Conservation (phyloP, 2,888 invertebrate genomes). For the Eupeodes luniger region DNA sequence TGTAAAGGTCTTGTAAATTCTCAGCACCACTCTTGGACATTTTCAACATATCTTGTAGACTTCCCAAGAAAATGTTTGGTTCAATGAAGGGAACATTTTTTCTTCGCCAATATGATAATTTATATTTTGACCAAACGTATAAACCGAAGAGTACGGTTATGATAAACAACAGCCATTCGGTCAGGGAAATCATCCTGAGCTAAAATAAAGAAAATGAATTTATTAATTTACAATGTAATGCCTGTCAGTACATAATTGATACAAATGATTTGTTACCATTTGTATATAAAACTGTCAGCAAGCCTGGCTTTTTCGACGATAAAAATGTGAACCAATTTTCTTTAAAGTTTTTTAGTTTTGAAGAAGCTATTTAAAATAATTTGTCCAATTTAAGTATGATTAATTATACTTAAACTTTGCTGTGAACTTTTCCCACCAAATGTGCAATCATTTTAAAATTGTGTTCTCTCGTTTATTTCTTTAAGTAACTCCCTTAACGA, state of each 20-base stretch:
- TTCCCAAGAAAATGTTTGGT: constrained; percentile 10
- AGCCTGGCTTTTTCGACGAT: too few species aligned
- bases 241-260: too few species aligned
- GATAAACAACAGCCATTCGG: not conserved
- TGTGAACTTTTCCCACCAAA: too few species aligned
- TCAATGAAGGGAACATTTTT: constrained; percentile 29
- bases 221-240: not conserved
- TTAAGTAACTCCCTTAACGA: too few species aligned
- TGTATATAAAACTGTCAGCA: too few species aligned
- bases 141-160: not conserved
- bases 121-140: constrained; percentile 22
- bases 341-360: too few species aligned
- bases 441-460: too few species aligned
- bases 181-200: not conserved
- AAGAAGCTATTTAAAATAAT: too few species aligned
- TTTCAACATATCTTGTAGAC: not conserved
- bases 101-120: constrained; percentile 16
- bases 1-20: constrained; percentile 78
- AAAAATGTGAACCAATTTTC: too few species aligned
- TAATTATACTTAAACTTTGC: too few species aligned
- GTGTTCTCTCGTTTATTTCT: too few species aligned
- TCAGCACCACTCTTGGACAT: not conserved
- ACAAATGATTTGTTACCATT: not conserved
- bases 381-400: too few species aligned
- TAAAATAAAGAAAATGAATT: not conserved